Evolutionary conservation across 2,113 vertebrate species (phyloP), one percentile per base, ranked within the genome.

Genomic region (Polyodon spathula): DNA sequence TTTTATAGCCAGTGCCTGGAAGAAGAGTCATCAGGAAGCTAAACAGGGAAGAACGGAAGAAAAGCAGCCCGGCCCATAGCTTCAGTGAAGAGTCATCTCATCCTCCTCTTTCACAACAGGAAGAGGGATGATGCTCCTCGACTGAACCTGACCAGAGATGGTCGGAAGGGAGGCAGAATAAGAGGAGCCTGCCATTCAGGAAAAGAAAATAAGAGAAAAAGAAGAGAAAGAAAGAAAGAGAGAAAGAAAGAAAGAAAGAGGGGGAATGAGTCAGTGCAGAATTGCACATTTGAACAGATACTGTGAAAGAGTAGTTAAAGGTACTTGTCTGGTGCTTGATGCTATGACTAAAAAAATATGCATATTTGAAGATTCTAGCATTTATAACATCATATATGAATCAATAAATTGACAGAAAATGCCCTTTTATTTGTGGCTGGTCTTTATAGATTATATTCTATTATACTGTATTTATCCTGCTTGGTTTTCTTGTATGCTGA

Each of bases 71-170:
- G 62, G 77, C 70, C 38, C 67, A 81, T 78, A 63, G 84, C 80
- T 75, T 83, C 81, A 80, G 59, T 67, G 69, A 65, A 72, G 54
- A 70, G 71, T 6, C 16, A 69, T 73, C 70, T 93, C 86, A 7
- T 93, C 90, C 71, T 86, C 88, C 80, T 85, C 82, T 51, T 82
- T 84, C 58, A 82, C 71, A 37, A 81, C 74, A 58, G 87, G 84
- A 58, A 81, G 78, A 40, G 82, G 82, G 71, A 66, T 80, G 68
- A 68, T 64, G 60, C 80, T 71, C 38, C 78, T 71, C 67, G 76
- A 61, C 66, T 88, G 87, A 48, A 88, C 74, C 50, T 88, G 87
- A 63, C 85, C 91, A 72, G 87, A 91, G 56, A 91, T 83, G 51
- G 87, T 80, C 58, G 80, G 83, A 1, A 93, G 80, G 40, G 70